phyloP scores from a whole-genome alignment of 2,797 vertebrate genomes.

The Rhincodon typus region DNA sequence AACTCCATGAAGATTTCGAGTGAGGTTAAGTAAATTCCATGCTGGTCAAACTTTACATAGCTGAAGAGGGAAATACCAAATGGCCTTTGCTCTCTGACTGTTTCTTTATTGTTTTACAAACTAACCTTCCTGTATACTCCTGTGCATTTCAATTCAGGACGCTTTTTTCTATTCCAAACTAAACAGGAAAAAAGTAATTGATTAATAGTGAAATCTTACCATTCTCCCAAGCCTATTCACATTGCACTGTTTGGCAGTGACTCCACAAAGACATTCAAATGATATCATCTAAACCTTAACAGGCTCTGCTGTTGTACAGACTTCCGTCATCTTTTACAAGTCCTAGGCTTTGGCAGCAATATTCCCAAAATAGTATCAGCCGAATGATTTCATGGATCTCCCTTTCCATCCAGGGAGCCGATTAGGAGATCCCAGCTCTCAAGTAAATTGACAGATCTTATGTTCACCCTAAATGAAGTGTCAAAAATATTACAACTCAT shows the following conservation, averaged over 20 bases:
- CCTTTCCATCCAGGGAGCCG: not conserved
- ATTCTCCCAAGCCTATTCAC: not conserved
- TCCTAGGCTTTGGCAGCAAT: not conserved
- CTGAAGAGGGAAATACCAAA: not conserved
- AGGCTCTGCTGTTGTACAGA: not conserved
- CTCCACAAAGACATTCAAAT: not conserved
- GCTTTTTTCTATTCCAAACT: not conserved
- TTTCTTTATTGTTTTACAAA: not conserved
- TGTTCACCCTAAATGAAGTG: not conserved
- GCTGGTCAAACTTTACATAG: not conserved
- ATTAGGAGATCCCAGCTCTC: not conserved
- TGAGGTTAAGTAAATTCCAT: not conserved
- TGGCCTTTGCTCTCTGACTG: not conserved
- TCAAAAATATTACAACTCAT: not conserved
- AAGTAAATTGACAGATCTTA: not conserved
- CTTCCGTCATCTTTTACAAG: not conserved
- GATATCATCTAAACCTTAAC: not conserved
- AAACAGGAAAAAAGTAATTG: not conserved
- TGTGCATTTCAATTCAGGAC: not conserved
- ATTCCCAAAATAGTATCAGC: not conserved
- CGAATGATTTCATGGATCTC: not conserved
- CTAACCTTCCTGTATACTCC: not conserved
- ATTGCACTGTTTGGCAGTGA: not conserved
- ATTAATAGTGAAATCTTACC: not conserved
- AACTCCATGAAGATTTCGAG: not conserved